Evolutionary conservation across 2,797 vertebrate genomes (phyloP), one percentile per base, ranked within the genome.

Genomic region (Anas georgica): DNA sequence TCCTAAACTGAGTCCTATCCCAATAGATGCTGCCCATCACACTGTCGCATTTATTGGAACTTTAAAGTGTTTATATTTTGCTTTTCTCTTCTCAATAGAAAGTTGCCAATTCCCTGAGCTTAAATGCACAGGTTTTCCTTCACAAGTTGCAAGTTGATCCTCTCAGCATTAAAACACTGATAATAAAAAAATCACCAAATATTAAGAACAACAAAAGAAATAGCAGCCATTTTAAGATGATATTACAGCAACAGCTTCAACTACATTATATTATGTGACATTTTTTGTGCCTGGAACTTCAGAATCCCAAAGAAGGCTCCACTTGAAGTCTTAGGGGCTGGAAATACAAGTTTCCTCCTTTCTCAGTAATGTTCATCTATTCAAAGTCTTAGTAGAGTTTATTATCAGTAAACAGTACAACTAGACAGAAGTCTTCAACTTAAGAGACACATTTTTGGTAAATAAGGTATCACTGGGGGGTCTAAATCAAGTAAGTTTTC

Each of bases 401-500:
- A 31, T 62, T 81, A 68, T 23, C 45, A 69, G 31, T 35, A 89
- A 43, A 58, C 50, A 59, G 5, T 70, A 67, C 25, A 79, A 41
- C 45, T 73, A 62, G 35, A 85, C 41, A 63, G 64, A 80, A 79
- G 52, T 68, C 37, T 90, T 81, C 43, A 60, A 67, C 16, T 41
- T 56, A 41, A 29, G 68, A 88, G 17, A 50, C 6, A 8, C 5
- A 2, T 25, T 54, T 33, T 64, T 74, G 28, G 26, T 39, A 8
- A 70, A 50, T 18, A 37, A 91, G 79, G 62, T 52, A 75, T 28
- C 69, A 45, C 4, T 21, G 8, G n/a, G 28, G 28, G 31, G 11
- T 91, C 80, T 85, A 80, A 97, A 88, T 83, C 76, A 80, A 94
- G 94, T 50, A 67, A 84, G 52, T 87, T 45, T 78, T 66, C 90